Base-by-base conservation (phyloP, 2,113 vertebrate genomes). In the Sialia sialis region DNA sequence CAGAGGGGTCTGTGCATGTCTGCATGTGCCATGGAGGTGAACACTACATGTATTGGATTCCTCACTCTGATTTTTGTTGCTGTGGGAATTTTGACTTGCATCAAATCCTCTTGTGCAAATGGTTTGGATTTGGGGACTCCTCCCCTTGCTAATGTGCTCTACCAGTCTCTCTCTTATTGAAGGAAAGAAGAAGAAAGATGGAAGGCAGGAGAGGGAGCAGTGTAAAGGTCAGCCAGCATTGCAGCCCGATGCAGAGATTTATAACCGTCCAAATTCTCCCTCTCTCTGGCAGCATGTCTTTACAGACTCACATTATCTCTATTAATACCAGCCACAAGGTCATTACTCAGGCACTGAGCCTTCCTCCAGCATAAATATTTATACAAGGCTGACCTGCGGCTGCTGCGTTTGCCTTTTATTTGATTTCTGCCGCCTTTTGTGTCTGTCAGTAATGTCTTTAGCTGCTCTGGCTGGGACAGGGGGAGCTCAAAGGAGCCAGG, bases 281-380 rank as follows among this genome's bases (percentile, higher is more conserved):
- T 82, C 93, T 72, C 44, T 77, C 95, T 97, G 97, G 97, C 98
- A 96, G 94, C 90, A 84, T 94, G 96, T 97, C 96, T 97, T 96
- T 97, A 96, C 97, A 97, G 96, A 97, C 96, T 94, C 96, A 80
- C 97, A 98, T 98, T 98, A 98, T 98, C 98, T 98, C 98, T 98
- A 96, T 98, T 98, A 98, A 98, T 98, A 97, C 98, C 98, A 98
- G 97, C 97, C 97, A 97, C 97, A 98, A 97, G 98, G 98, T 97
- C 98, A 97, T 98, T 97, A 98, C 96, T 97, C 97, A 98, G 97
- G 97, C 98, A 98, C 96, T 90, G 96, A 98, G 97, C 97, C 97
- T 97, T 97, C 97, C 96, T 97, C 87, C 96, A 97, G 98, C 96
- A 98, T 98, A 98, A 98, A 98, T 98, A 98, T 98, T 98, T 98